Evolutionary conservation across 2,888 invertebrate genomes (phyloP), one percentile per base, ranked within the genome.

Genomic region (Tolmerus cingulatus): DNA sequence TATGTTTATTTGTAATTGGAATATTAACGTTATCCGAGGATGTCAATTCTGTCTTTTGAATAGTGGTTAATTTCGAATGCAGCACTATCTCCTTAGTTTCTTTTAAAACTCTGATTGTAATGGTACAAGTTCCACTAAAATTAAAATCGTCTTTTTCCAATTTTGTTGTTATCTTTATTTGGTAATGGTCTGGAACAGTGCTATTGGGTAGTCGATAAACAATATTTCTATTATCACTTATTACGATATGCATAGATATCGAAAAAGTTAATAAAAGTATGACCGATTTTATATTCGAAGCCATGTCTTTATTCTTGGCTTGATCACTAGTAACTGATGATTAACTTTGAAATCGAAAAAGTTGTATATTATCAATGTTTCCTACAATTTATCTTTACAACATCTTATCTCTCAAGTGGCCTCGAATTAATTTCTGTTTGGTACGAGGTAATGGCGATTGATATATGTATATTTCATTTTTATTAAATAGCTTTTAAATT

Each of bases 151-250:
- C 90, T 3, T 92, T 91, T 27, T 91, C 90, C 0, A 95, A 93
- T 81, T 94, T 90, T 0, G 95, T 92, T 77, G 90, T 92, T 0
- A 95, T 91, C 16, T 90, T 90, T 14, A 95, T 92, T 27, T 92
- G 92, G 90, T 95, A 95, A 89, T 93, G 93, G 0, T 91, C 91
- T 0, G 95, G 95, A 19, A 90, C 90, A 0, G 94, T 92, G 40
- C 92, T 92, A 0, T 91, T 92, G 0, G 95, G 95, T 8, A 95
- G 92, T 0, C 94, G 93, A 90, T 94, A 95, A 78, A 90, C 90
- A 0, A 74, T 46, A 34, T 87, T 89, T 14, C 89, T 90, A 16
- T 90, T 87, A 43, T 23, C 34, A 76, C 40, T 23, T 12, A 66
- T 2, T 23, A 19, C 12, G 23, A 27, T 66, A 66, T 5, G 23